Percentiles rank a stretch among this genome's conserved stretches.
Evolutionary conservation across 2,888 invertebrate genomes (phyloP).

Genomic region (Callimorpha dominula): DNA sequence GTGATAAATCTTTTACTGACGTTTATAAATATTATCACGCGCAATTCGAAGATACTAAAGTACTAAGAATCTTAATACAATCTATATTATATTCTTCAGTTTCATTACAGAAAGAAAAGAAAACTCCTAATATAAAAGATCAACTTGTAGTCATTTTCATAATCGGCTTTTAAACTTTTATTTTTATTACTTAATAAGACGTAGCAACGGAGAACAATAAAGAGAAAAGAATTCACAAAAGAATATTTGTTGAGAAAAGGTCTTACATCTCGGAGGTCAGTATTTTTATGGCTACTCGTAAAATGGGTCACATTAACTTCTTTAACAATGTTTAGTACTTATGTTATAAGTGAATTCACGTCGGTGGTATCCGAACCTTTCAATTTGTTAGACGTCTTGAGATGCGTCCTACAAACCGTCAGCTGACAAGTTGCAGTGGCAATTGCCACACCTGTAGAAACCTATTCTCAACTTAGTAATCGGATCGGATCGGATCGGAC

Average conservation of each 20-base stretch:
- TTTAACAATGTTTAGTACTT: neutral
- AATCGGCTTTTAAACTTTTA: neutral
- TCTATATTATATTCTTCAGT: neutral
- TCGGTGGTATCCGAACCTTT: neutral
- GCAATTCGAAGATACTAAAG: slow-evolving; percentile 8
- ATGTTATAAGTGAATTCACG: neutral
- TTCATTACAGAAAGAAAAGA: neutral
- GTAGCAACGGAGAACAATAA: neutral
- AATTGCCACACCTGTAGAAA: neutral
- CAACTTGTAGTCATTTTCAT: neutral
- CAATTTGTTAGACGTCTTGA: neutral
- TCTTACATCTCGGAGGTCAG: neutral
- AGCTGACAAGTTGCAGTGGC: neutral
- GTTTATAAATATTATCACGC: slow-evolving; percentile 25
- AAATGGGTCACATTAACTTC: neutral
- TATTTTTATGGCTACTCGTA: neutral
- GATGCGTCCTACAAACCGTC: neutral
- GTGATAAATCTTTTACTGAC: slow-evolving; percentile 45
- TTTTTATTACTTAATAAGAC: neutral
- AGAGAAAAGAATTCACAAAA: neutral
- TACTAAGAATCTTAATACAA: neutral
- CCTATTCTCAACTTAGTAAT: neutral
- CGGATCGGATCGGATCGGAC: neutral
- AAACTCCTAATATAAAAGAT: neutral
- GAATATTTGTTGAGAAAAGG: neutral